Evolutionary conservation across 2,888 invertebrate genomes (phyloP).

Genomic region (Drosophila prostipennis): DNA sequence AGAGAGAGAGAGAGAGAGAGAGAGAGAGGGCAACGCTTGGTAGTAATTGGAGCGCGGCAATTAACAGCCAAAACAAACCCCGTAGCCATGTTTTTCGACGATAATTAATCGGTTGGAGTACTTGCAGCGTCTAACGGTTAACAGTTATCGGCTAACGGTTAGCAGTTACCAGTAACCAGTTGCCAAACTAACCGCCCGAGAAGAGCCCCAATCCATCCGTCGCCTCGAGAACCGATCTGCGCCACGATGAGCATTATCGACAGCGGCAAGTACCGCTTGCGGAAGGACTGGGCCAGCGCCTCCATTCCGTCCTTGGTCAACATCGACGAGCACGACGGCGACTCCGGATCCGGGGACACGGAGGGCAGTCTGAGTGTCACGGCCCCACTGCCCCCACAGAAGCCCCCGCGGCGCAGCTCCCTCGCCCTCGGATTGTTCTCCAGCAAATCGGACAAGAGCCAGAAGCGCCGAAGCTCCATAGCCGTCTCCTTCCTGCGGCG

Average conservation of each 20-base stretch:
- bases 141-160: slow-evolving; percentile 19
- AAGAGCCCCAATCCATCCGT: too few relatives aligned
- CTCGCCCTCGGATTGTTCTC: slow-evolving; percentile 82
- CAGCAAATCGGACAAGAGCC: slow-evolving; percentile 79
- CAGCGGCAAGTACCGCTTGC: slow-evolving; percentile 83
- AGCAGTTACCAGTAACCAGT: neutral
- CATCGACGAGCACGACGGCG: slow-evolving; percentile 82
- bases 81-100: slow-evolving; percentile 12
- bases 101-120: slow-evolving; percentile 46
- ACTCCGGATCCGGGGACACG: slow-evolving; percentile 67
- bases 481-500: slow-evolving; percentile 83
- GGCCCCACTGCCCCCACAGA: slow-evolving; percentile 77
- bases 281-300: slow-evolving; percentile 84
- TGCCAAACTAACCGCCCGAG: slow-evolving; percentile 1
- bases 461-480: slow-evolving; percentile 84
- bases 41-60: slow-evolving; percentile 47
- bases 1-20: neutral
- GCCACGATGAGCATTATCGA: slow-evolving; percentile 82
- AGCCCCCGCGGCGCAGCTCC: slow-evolving; percentile 83
- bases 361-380: slow-evolving; percentile 60
- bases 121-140: slow-evolving; percentile 60
- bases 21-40: slow-evolving; percentile 14
- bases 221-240: slow-evolving; percentile 12
- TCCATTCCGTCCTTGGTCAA: slow-evolving; percentile 84
- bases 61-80: slow-evolving; percentile 33